Percentiles rank a stretch among this genome's conserved stretches.
phyloP scores from a whole-genome alignment of 2,797 vertebrate genomes.

The Furcifer pardalis region DNA sequence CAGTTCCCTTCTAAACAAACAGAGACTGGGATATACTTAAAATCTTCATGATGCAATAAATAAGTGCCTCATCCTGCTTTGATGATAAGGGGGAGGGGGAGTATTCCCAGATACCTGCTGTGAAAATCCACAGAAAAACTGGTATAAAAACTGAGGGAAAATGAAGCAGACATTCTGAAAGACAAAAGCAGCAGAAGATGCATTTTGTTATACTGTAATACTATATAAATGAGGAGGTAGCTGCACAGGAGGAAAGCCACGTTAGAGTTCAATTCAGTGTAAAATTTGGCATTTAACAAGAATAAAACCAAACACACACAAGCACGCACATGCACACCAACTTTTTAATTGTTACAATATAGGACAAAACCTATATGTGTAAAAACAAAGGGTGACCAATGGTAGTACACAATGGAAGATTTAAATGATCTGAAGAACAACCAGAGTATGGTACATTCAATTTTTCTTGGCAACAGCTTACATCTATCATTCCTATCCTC shows the following conservation, averaged over 20 bases:
- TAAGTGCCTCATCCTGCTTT: not conserved
- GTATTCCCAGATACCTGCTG: slow-evolving; percentile 85
- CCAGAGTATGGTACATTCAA: not conserved
- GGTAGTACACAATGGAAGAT: no score
- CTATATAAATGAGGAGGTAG: not conserved
- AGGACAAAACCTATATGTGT: not conserved
- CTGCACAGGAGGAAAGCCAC: not conserved
- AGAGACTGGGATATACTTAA: not conserved
- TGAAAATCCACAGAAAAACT: slow-evolving; percentile 99
- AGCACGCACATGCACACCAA: not conserved
- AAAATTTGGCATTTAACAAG: not conserved
- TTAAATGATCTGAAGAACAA: no score
- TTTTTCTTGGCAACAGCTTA: not conserved
- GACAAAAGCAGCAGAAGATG: slow-evolving; percentile 36
- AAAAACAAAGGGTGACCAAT: not conserved
- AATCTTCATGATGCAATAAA: not conserved
- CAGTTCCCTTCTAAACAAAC: not conserved
- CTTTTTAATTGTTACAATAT: not conserved
- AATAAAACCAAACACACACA: not conserved
- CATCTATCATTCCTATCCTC: not conserved
- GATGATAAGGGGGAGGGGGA: not conserved
- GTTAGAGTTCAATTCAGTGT: not conserved
- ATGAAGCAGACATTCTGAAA: slow-evolving; percentile 98
- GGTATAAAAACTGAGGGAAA: slow-evolving; percentile 98
- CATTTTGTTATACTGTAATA: slow-evolving; percentile 3